phyloP scores from a whole-genome alignment of 2,797 vertebrate species.

The Carapus acus region DNA sequence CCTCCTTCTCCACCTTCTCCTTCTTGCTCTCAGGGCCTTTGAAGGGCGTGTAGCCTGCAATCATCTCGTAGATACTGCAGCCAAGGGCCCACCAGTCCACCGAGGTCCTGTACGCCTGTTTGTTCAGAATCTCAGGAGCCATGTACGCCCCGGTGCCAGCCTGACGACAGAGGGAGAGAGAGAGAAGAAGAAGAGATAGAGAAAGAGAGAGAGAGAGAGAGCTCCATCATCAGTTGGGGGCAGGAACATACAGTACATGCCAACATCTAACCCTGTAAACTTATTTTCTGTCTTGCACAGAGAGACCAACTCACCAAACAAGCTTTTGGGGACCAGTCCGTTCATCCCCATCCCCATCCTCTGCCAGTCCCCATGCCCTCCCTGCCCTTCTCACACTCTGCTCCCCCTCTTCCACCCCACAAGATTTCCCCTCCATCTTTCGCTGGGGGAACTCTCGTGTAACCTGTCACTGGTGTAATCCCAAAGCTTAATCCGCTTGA shows the following conservation, averaged over 20 bases:
- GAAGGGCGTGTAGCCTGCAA: conserved; percentile 89
- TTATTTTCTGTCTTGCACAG: too few species aligned
- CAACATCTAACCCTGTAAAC: too few species aligned
- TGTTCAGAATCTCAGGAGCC: conserved; percentile 88
- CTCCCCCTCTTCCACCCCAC: too few species aligned
- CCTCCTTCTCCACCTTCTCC: conserved; percentile 86
- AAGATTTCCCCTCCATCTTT: conserved; percentile 17
- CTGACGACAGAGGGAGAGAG: conserved; percentile 53
- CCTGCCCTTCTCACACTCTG: too few species aligned
- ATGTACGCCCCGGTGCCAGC: conserved; percentile 93
- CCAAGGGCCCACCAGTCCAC: conserved; percentile 97
- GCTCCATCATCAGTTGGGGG: neutral
- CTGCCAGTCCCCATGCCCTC: too few species aligned
- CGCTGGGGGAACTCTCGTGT: conserved; percentile 44
- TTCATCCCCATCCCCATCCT: neutral
- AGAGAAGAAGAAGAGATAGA: neutral
- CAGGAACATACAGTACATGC: too few species aligned
- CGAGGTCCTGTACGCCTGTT: conserved; percentile 81
- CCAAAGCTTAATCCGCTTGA: conserved; percentile 68
- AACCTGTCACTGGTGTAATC: conserved; percentile 59
- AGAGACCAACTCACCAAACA: too few species aligned
- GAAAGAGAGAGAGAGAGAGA: neutral
- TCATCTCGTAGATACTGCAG: conserved; percentile 92
- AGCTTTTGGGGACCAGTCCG: too few species aligned
- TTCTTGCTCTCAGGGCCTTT: conserved; percentile 80